phyloP scores from a whole-genome alignment of 2,888 invertebrate genomes.

The Eledona agricola region DNA sequence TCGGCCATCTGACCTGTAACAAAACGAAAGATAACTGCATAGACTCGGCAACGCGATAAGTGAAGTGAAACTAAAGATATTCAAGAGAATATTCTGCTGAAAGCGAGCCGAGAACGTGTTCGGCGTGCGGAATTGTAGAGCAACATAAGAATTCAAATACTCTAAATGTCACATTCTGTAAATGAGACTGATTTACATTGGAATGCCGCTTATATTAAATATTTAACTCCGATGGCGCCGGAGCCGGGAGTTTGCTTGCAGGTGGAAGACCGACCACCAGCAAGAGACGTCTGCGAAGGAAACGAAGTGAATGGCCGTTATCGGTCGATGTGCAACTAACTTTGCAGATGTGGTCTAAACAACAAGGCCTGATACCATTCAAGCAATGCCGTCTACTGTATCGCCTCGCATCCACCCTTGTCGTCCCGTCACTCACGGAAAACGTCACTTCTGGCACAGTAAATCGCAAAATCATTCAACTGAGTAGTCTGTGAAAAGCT shows the following conservation, averaged over 20 bases:
- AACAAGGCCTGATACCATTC: conserved; percentile 56
- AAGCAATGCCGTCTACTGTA: conserved; percentile 48
- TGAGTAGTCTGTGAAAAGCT: conserved; percentile 58
- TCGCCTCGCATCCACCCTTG: conserved; percentile 49
- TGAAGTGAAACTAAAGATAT: conserved; percentile 62
- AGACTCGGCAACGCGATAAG: conserved; percentile 58
- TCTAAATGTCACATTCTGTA: conserved; percentile 58
- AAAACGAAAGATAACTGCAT: conserved; percentile 56
- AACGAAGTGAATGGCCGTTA: conserved; percentile 41
- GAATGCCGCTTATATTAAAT: conserved; percentile 62
- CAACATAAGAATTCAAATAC: conserved; percentile 60
- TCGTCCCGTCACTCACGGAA: conserved; percentile 56
- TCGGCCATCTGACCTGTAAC: conserved; percentile 75
- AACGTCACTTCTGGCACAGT: conserved; percentile 51
- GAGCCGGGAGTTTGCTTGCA: conserved; percentile 28
- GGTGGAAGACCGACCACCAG: conserved; percentile 28
- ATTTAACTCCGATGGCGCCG: conserved; percentile 56
- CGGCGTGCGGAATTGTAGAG: conserved; percentile 56
- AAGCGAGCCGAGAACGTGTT: conserved; percentile 59
- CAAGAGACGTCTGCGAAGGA: conserved; percentile 25
- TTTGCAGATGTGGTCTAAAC: conserved; percentile 58
- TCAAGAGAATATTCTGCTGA: conserved; percentile 60
- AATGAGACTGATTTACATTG: conserved; percentile 61
- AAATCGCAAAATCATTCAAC: conserved; percentile 54
- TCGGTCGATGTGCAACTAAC: conserved; percentile 54